Conservation (phyloP, 2,113 vertebrate genomes). For the Chloebia gouldiae region DNA sequence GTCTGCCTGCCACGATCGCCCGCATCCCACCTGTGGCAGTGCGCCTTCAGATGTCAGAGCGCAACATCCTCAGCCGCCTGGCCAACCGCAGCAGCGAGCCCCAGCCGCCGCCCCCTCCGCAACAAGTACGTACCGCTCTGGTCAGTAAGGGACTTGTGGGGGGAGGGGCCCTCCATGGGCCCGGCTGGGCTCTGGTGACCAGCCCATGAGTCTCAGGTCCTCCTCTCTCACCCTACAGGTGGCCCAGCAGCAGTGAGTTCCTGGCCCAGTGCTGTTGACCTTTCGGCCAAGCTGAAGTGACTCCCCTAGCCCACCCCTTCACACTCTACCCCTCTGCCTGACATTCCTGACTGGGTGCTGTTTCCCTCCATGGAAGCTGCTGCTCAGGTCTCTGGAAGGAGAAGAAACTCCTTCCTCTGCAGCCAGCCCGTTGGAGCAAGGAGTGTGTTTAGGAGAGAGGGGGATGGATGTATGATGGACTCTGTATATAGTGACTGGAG, state of each 20-base stretch:
- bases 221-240: conserved; percentile 52
- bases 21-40: conserved; percentile 95
- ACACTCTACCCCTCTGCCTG: conserved; percentile 67
- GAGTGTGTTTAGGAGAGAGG: conserved; percentile 68
- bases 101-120: conserved; percentile 81
- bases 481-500: conserved; percentile 73
- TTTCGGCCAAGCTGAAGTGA: conserved; percentile 71
- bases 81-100: conserved; percentile 90
- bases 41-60: conserved; percentile 95
- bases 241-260: conserved; percentile 79
- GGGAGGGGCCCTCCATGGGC: neutral
- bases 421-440: conserved; percentile 67
- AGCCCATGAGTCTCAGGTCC: neutral
- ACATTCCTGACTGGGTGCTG: conserved; percentile 65
- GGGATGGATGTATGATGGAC: conserved; percentile 48
- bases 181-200: neutral
- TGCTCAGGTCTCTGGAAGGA: conserved; percentile 50
- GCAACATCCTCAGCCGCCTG: conserved; percentile 96
- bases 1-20: conserved; percentile 94
- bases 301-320: conserved; percentile 2
- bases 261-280: conserved; percentile 38
- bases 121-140: conserved; percentile 80
- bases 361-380: conserved; percentile 62
- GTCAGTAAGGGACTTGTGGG: neutral
- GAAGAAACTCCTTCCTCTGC: conserved; percentile 34